Conservation (phyloP, 2,888 invertebrate species). For the Drosophila kambysellisi region DNA sequence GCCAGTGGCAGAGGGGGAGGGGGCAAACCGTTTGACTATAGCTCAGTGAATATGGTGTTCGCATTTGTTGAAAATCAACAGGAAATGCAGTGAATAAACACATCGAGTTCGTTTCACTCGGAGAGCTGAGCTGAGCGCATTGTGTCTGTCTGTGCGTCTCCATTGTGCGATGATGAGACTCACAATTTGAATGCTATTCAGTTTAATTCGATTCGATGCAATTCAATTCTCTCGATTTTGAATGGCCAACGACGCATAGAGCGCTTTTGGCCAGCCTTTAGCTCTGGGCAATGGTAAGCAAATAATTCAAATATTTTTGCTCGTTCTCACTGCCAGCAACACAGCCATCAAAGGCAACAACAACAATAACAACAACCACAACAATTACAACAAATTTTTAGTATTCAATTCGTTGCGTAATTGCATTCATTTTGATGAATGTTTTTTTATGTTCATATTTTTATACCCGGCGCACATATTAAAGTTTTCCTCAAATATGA, state of each 20-base stretch:
- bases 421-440: conserved; percentile 66
- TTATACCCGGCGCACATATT: conserved; percentile 1
- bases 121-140: conserved; percentile 16
- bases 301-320: conserved; percentile 57
- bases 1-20: background rate
- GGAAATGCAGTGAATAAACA: conserved; percentile 81
- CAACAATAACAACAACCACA: conserved; percentile 10
- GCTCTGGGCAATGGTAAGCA: conserved; percentile 57
- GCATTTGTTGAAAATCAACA: conserved; percentile 78
- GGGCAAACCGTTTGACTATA: conserved; percentile 23
- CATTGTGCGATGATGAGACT: conserved; percentile 33
- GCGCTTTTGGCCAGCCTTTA: conserved; percentile 25
- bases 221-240: conserved; percentile 43
- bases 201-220: conserved; percentile 49
- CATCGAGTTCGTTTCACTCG: conserved; percentile 52
- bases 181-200: conserved; percentile 49
- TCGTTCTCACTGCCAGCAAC: conserved; percentile 44
- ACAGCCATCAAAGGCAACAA: conserved; percentile 19
- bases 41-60: conserved; percentile 32
- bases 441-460: conserved; percentile 24
- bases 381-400: conserved; percentile 40
- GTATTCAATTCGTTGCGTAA: conserved; percentile 58
- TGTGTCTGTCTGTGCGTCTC: conserved; percentile 24
- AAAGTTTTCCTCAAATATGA: background rate
- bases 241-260: conserved; percentile 36